These are phyloP conservation scores for Argyra leucocephala DNA, from an alignment of 2,888 invertebrate species.

Conservation along the genomic window DNA sequence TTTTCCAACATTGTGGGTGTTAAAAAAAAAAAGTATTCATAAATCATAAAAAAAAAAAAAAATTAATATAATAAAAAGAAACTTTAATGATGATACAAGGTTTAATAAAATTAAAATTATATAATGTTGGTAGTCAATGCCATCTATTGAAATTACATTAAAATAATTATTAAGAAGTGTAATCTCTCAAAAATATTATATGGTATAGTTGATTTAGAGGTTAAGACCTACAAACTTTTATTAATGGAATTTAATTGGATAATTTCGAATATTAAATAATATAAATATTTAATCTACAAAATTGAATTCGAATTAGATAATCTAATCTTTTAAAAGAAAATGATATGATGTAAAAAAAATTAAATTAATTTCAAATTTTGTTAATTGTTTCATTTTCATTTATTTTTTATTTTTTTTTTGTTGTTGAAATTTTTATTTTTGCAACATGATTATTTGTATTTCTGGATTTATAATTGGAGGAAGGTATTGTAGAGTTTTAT, in stretches of 20 bases:
- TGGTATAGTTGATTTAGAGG: neutral
- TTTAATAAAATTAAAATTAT: neutral
- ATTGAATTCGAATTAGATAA: neutral
- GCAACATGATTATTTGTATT: slow-evolving; percentile 51
- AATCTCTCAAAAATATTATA: neutral
- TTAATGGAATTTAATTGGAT: neutral
- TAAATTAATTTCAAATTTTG: slow-evolving; percentile 1
- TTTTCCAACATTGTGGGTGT: neutral
- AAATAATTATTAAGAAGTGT: too few relatives aligned
- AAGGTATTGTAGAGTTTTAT: slow-evolving; percentile 47
- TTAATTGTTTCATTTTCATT: neutral
- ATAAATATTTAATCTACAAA: neutral
- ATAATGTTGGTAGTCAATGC: slow-evolving; percentile 3
- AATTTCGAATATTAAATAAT: neutral
- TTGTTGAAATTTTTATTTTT: slow-evolving; percentile 18
- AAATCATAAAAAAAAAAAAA: neutral
- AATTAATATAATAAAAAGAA: neutral
- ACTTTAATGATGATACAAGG: neutral
- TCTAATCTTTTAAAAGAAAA: neutral
- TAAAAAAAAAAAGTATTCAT: too few relatives aligned
- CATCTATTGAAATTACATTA: neutral
- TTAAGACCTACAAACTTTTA: neutral
- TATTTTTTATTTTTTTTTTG: slow-evolving; percentile 10
- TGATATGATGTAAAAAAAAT: neutral
- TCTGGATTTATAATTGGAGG: slow-evolving; percentile 51